Conservation (phyloP, 2,113 vertebrate genomes). For the Motacilla tschutschensis region DNA sequence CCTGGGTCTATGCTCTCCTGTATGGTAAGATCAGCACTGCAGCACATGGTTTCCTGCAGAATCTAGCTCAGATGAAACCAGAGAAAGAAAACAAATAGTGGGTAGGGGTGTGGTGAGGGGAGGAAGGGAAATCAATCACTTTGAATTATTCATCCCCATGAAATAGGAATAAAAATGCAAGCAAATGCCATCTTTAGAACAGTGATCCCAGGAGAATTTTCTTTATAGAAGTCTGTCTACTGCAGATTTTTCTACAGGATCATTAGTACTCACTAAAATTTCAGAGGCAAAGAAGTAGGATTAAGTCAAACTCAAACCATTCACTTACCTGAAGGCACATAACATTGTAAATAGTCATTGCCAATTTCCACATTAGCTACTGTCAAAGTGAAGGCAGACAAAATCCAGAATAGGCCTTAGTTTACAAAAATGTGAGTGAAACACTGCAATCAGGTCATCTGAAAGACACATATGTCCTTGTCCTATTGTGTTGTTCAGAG, state of each 20-base stretch:
- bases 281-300: background rate
- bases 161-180: conserved; percentile 45
- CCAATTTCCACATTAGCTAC: background rate
- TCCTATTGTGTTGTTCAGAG: background rate
- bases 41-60: background rate
- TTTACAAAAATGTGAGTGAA: background rate
- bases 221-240: background rate
- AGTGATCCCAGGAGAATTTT: background rate
- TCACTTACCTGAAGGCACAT: background rate
- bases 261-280: background rate
- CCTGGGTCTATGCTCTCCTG: background rate
- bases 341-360: background rate
- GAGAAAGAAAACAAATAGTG: conserved; percentile 23
- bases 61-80: background rate
- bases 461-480: background rate
- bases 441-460: background rate
- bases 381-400: background rate
- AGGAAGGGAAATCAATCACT: background rate
- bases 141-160: conserved; percentile 51
- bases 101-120: background rate
- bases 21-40: background rate
- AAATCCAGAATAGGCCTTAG: background rate
- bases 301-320: background rate
- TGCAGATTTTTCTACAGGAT: background rate
- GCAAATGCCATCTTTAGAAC: background rate